Evolutionary conservation across 2,888 invertebrate species (phyloP), one percentile per base, ranked within the genome.

Genomic region (Synanthedon andrenaeformis): DNA sequence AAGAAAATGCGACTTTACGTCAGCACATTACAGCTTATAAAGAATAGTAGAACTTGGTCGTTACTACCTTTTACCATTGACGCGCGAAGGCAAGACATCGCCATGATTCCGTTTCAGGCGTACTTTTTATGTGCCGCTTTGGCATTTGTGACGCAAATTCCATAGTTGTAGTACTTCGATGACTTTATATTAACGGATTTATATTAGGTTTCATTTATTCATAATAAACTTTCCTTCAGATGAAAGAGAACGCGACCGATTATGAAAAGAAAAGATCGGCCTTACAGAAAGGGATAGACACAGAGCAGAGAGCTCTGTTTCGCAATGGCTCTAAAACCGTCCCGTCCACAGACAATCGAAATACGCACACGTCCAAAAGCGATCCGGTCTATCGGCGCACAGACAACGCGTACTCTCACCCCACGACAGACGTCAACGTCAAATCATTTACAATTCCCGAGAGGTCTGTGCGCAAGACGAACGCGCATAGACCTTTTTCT

Each of bases 221-320:
- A 17, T 17, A 17, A 17, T 2, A 17, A 17, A 17, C 17, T 17
- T 17, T 17, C 17, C 17, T 17, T 17, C 49, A 90, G 90, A 83
- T 89, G 65, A 79, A 84, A 63, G 78, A 89, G 58, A 86, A 83
- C 65, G 72, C 85, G 42, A 76, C 75, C 51, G 89, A 90, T 45
- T 88, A 85, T 63, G 72, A 88, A 53, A 70, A 70, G 28, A 85
- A 85, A 59, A 82, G 88, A 58, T 77, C 79, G 41, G 81, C 84
- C 4, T 66, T 90, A 13, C 89, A 89, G 57, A 76, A 76, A 49
- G 87, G 89, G 23, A 85, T 89, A 53, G 80, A 89, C 53, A 57
- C 65, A 0, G 83, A 87, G 58, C 70, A 79, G 23, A 62, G 72
- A 10, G 69, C 72, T 8, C 56, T 78, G 1, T 51, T 71, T 0